Percentiles rank a stretch among this genome's conserved stretches.
These are phyloP conservation scores for Gymnocypris eckloni DNA, from an alignment of 2,797 vertebrate species.

Conservation along the genomic window DNA sequence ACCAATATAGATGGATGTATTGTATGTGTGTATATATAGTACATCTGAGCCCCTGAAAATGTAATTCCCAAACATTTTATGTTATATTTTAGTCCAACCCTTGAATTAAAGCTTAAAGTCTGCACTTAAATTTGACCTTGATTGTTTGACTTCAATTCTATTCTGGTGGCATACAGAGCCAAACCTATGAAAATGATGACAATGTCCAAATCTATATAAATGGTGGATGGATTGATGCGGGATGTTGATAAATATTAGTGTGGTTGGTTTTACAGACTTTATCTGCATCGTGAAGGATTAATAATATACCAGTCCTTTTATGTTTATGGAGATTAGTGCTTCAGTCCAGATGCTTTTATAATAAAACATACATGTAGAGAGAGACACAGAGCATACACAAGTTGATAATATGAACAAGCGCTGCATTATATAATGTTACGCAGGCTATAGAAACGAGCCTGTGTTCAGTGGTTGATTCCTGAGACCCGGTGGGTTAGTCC, in stretches of 20 bases:
- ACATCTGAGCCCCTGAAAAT: too few relatives aligned
- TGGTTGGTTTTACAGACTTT: not conserved
- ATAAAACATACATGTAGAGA: not conserved
- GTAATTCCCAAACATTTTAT: too few relatives aligned
- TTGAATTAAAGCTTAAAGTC: too few relatives aligned
- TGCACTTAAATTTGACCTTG: too few relatives aligned
- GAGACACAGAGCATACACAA: not conserved
- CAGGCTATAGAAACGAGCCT: not conserved
- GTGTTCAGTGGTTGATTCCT: not conserved
- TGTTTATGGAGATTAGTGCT: constrained; percentile 1
- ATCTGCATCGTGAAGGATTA: not conserved
- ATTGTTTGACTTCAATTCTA: too few relatives aligned
- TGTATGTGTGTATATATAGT: too few relatives aligned
- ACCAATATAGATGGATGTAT: not conserved
- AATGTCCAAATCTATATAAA: too few relatives aligned
- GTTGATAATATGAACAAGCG: too few relatives aligned
- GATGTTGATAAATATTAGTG: not conserved
- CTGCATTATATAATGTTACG: not conserved
- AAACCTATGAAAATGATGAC: too few relatives aligned
- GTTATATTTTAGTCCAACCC: too few relatives aligned
- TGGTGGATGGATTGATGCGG: not conserved
- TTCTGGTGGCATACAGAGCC: too few relatives aligned
- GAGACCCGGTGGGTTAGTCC: constrained; percentile 1
- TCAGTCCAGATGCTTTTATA: not conserved
- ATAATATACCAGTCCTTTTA: not conserved